Evolutionary conservation across 2,888 invertebrate genomes (phyloP), one percentile per base, ranked within the genome.

Genomic region (Hanleya hanleyi): DNA sequence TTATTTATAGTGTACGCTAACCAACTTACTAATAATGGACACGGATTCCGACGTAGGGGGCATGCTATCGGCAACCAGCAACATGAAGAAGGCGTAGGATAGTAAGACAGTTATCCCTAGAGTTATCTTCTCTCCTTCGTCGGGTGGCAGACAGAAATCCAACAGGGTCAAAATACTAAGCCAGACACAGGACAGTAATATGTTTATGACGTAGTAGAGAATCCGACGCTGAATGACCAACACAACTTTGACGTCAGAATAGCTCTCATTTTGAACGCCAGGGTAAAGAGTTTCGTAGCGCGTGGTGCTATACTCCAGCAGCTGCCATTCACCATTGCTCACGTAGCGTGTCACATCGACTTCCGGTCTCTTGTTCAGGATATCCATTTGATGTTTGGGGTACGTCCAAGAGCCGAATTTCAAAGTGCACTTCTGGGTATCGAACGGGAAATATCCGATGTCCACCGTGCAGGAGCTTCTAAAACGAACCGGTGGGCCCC

Each of bases 401-500:
- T 89, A 89, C 0, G 88, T 86, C 90, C 90, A 90, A 4, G 88
- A 89, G n/a, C 90, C 89, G 71, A 90, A 89, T 75, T 88, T 88
- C 49, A 89, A 69, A 29, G 72, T 73, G 74, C 90, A 90, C 7
- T 75, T 75, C 81, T 89, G 90, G 51, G 81, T 84, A 76, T 90
- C 90, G 70, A 90, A 90, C 0, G 90, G 90, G 75, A 90, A 90
- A 78, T 83, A 87, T 0, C 88, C 87, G 61, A 88, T 89, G 77
- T 88, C 87, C 26, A 93, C 92, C 75, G 91, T 92, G 80, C 93
- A 93, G 7, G 92, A 92, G 76, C 91, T 91, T 36, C 92, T 88
- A 35, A 93, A 89, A 73, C 92, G 91, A 37, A 92, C 92, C 15
- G 92, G 92, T 1, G 92, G 92, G 0, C 92, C 92, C 93, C 92